Conservation (phyloP, 2,888 invertebrate genomes). For the Gibbula magus region DNA sequence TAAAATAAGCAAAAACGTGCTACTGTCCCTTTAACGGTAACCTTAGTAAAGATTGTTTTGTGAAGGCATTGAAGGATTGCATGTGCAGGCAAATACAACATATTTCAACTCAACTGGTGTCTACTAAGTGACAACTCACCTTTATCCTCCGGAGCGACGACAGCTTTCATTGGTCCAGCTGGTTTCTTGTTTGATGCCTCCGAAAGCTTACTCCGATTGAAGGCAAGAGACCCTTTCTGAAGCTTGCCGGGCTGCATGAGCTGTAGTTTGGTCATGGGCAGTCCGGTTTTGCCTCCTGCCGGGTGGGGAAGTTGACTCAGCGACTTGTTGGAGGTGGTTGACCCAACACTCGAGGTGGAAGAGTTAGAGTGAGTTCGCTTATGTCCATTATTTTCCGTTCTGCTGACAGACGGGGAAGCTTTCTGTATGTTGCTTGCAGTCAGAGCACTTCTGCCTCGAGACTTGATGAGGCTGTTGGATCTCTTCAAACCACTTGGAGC, state of each 20-base stretch:
- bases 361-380: neutral
- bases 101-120: no score
- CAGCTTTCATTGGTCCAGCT: slow-evolving; percentile 38
- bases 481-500: slow-evolving; percentile 5
- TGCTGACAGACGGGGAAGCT: neutral
- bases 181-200: neutral
- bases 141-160: slow-evolving; percentile 25
- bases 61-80: no score
- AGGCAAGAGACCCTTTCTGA: slow-evolving; percentile 35
- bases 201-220: slow-evolving; percentile 21
- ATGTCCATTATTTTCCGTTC: neutral
- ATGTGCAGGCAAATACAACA: no score
- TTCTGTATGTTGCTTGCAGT: slow-evolving; percentile 19
- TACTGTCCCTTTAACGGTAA: no score
- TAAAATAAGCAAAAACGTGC: no score
- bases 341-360: neutral
- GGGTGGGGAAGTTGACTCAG: neutral
- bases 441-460: neutral
- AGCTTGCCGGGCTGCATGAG: slow-evolving; percentile 47
- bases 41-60: no score
- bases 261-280: slow-evolving; percentile 46
- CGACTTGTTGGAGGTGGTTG: neutral
- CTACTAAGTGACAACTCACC: slow-evolving; percentile 26
- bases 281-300: slow-evolving; percentile 30
- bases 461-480: neutral